phyloP scores from a whole-genome alignment of 2,113 vertebrate genomes.

The Brevimyrus niger region DNA sequence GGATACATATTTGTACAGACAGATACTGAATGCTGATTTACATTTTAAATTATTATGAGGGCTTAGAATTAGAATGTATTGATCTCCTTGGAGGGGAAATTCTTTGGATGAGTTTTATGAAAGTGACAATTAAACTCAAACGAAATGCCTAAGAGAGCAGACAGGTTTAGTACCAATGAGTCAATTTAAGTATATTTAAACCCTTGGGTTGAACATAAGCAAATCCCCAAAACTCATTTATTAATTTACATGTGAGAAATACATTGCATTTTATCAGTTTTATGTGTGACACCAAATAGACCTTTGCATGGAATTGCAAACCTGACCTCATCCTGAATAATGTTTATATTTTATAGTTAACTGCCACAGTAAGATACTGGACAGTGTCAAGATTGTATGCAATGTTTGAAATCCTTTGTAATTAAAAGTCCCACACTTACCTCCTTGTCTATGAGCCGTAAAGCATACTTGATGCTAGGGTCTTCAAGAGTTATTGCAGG shows the following conservation, averaged over 20 bases:
- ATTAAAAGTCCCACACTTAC: slow-evolving; percentile 33
- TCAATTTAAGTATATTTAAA: background rate
- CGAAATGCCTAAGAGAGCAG: background rate
- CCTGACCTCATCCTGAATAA: background rate
- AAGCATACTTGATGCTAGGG: slow-evolving; percentile 59
- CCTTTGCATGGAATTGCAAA: background rate
- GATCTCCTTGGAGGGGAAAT: background rate
- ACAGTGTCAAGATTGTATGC: background rate
- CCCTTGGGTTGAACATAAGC: background rate
- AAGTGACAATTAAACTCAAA: background rate
- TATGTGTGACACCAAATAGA: background rate
- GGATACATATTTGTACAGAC: background rate
- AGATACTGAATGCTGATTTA: background rate
- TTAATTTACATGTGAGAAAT: background rate
- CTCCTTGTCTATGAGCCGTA: slow-evolving; percentile 64
- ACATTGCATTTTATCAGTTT: background rate
- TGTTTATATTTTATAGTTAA: background rate
- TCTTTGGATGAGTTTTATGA: background rate
- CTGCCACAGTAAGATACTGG: background rate
- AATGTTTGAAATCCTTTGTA: background rate
- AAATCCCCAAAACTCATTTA: background rate
- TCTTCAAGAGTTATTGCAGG: slow-evolving; percentile 62
- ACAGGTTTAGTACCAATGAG: background rate
- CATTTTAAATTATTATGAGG: background rate
- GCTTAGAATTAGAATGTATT: background rate